These are phyloP conservation scores for Platycheirus rosarum DNA, from an alignment of 2,888 invertebrate genomes.

Conservation along the genomic window DNA sequence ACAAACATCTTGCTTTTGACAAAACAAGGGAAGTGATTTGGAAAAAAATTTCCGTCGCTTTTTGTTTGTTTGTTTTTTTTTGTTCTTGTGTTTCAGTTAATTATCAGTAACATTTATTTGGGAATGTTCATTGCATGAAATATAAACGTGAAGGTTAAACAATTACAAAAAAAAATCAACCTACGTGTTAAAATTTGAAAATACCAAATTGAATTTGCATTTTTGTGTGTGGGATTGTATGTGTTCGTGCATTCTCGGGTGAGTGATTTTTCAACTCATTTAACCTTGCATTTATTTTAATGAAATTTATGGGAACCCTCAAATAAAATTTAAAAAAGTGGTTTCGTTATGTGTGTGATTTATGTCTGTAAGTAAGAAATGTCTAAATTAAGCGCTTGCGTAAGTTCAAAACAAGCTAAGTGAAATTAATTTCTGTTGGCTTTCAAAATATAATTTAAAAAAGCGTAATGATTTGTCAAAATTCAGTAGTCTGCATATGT, in stretches of 20 bases:
- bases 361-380: not conserved
- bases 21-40: constrained; percentile 30
- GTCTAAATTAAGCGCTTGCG: constrained; percentile 35
- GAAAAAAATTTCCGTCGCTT: constrained; percentile 26
- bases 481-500: too few relatives aligned
- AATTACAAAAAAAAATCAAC: not conserved
- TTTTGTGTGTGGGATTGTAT: constrained; percentile 2
- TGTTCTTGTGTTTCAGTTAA: constrained; percentile 15
- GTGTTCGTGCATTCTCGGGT: constrained; percentile 17
- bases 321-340: not conserved
- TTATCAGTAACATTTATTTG: constrained; percentile 1
- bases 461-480: too few relatives aligned
- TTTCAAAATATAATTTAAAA: too few relatives aligned
- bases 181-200: constrained; percentile 20
- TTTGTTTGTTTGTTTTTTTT: too few relatives aligned
- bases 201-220: not conserved
- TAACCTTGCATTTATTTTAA: constrained; percentile 16
- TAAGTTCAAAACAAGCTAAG: not conserved
- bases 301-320: too few relatives aligned
- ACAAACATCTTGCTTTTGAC: constrained; percentile 20
- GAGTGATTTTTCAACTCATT: constrained; percentile 25
- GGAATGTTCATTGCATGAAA: constrained; percentile 24
- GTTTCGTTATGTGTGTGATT: not conserved
- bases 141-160: not conserved
- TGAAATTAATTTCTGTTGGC: not conserved